phyloP scores from a whole-genome alignment of 2,888 invertebrate genomes.

The Pyrrhosoma nymphula region DNA sequence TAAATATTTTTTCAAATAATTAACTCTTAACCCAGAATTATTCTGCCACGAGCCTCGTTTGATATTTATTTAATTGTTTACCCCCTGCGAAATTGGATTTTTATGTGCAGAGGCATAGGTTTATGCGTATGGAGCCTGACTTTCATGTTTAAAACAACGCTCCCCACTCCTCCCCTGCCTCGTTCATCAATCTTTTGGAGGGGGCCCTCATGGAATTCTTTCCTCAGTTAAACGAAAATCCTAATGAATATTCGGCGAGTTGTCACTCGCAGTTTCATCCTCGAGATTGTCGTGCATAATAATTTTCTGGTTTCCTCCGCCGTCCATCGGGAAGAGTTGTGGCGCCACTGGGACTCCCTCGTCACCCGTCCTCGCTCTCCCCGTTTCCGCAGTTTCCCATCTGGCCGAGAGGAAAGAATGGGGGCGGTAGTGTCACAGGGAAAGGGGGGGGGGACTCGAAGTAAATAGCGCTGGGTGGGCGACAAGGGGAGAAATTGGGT shows the following conservation, averaged over 20 bases:
- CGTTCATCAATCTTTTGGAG: not conserved
- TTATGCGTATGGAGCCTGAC: not conserved
- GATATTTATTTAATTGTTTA: not conserved
- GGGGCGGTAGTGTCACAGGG: not conserved
- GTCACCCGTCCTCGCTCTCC: not conserved
- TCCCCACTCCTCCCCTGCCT: not conserved
- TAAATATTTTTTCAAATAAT: too few relatives aligned
- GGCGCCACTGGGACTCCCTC: not conserved
- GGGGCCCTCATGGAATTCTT: not conserved
- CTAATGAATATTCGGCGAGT: slow-evolving; percentile 22
- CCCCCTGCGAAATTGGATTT: not conserved
- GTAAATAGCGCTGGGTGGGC: not conserved
- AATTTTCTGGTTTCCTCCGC: not conserved
- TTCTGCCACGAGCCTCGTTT: too few relatives aligned
- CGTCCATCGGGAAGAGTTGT: not conserved
- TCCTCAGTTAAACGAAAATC: not conserved
- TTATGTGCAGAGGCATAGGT: not conserved
- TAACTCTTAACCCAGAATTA: too few relatives aligned
- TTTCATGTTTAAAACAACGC: not conserved
- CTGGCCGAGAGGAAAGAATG: not conserved
- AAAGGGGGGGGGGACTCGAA: not conserved
- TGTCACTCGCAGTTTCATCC: not conserved
- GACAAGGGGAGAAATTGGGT: not conserved
- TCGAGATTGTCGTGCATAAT: not conserved
- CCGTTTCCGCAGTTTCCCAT: not conserved